phyloP scores from a whole-genome alignment of 2,113 vertebrate species.

The Aix galericulata region DNA sequence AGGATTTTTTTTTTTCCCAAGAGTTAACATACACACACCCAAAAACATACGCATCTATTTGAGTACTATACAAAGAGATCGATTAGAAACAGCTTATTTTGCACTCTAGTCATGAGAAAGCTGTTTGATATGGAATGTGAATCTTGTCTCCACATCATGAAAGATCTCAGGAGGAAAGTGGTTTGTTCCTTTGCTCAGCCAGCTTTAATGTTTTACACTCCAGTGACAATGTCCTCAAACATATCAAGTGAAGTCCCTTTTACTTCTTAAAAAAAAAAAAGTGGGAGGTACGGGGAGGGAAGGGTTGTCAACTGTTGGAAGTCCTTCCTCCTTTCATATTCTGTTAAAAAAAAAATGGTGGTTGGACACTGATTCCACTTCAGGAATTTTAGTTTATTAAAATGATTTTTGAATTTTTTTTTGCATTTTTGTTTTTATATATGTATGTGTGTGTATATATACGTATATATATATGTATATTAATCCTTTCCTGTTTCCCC shows the following conservation, averaged over 20 bases:
- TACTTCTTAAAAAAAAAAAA: neutral
- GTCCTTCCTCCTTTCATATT: neutral
- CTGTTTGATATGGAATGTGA: neutral
- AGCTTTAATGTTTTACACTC: constrained; percentile 8
- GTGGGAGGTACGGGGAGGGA: too few relatives aligned
- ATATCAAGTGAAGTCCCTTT: neutral
- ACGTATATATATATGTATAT: too few relatives aligned
- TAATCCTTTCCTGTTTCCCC: neutral
- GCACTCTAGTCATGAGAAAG: neutral
- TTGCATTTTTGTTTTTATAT: neutral
- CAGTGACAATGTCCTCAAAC: neutral
- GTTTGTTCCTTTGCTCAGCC: neutral
- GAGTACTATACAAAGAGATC: neutral
- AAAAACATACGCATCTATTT: neutral
- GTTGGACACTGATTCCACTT: neutral
- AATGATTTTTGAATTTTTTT: neutral
- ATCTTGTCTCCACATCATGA: neutral
- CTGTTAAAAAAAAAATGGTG: neutral
- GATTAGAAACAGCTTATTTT: neutral
- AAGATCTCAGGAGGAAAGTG: neutral
- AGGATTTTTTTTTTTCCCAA: neutral
- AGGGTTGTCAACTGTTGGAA: neutral
- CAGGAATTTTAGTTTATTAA: neutral
- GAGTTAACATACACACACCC: neutral
- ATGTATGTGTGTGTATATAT: too few relatives aligned